Evolutionary conservation across 1,140 invertebrate genomes (phyloP).

Genomic region (Armadillidium nasatum): DNA sequence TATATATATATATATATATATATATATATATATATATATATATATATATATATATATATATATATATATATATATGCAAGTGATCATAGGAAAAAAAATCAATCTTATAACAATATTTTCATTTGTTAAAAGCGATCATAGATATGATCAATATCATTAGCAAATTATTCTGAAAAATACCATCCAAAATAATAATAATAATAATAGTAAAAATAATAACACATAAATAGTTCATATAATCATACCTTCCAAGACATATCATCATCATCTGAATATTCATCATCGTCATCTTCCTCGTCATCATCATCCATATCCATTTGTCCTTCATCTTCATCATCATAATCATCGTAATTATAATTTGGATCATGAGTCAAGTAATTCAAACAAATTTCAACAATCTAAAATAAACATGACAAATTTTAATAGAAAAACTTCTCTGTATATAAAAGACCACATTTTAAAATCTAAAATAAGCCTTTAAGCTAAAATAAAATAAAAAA

Average conservation of each 20-base stretch:
- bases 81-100: too few species aligned
- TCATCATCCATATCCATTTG: slow-evolving; percentile 59
- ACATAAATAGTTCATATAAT: slow-evolving; percentile 46
- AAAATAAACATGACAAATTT: slow-evolving; percentile 43
- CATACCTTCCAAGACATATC: slow-evolving; percentile 95
- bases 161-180: not conserved
- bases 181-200: not conserved
- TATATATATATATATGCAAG: too few species aligned
- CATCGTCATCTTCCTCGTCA: slow-evolving; percentile 74
- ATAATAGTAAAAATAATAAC: not conserved
- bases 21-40: too few species aligned
- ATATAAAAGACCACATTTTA: too few species aligned
- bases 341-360: slow-evolving; percentile 96
- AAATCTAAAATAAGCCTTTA: too few species aligned
- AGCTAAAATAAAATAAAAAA: too few species aligned
- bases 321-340: slow-evolving; percentile 59
- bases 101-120: too few species aligned
- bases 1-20: too few species aligned
- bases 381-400: slow-evolving; percentile 85
- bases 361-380: slow-evolving; percentile 95
- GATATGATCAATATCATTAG: too few species aligned
- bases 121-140: too few species aligned
- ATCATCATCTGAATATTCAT: slow-evolving; percentile 96
- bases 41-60: too few species aligned
- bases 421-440: too few species aligned